A percentile compares a stretch with the other conserved stretches of the same genome.
These are phyloP conservation scores for Haliclystus octoradiatus DNA, from an alignment of 30 jellyfish, hydroid and myxozoan genomes.

Conservation along the genomic window DNA sequence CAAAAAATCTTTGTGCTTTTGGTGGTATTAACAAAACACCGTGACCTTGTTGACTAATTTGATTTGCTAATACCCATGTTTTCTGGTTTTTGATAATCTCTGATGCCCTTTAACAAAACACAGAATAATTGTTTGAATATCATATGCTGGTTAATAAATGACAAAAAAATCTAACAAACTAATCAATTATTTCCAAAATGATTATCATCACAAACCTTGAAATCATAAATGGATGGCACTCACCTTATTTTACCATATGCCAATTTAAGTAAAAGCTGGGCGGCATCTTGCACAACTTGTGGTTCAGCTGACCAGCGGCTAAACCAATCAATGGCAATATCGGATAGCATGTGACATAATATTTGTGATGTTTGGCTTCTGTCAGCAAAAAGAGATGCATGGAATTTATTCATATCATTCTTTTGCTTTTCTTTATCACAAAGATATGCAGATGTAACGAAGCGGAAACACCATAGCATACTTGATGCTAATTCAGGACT, in stretches of 20 bases:
- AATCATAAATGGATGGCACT: background rate
- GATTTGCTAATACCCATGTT: too few relatives aligned
- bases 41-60: too few relatives aligned
- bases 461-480: constrained; percentile 58
- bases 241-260: constrained; percentile 31
- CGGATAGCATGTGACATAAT: constrained; percentile 26
- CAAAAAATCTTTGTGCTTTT: too few relatives aligned
- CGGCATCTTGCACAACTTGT: constrained; percentile 57
- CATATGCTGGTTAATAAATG: background rate
- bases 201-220: background rate
- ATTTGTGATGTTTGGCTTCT: constrained; percentile 40
- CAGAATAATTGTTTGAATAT: background rate
- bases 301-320: constrained; percentile 78
- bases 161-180: background rate
- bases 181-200: too few relatives aligned
- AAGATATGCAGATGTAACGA: constrained; percentile 47
- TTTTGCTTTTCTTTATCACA: constrained; percentile 19
- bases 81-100: too few relatives aligned
- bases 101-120: too few relatives aligned
- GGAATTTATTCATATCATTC: constrained; percentile 13
- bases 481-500: constrained; percentile 90
- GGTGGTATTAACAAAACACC: too few relatives aligned
- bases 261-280: constrained; percentile 42
- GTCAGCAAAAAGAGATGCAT: constrained; percentile 33
- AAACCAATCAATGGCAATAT: constrained; percentile 30